These are phyloP conservation scores for Psilopsiagon aurifrons DNA, from an alignment of 2,113 vertebrate species.

Conservation along the genomic window DNA sequence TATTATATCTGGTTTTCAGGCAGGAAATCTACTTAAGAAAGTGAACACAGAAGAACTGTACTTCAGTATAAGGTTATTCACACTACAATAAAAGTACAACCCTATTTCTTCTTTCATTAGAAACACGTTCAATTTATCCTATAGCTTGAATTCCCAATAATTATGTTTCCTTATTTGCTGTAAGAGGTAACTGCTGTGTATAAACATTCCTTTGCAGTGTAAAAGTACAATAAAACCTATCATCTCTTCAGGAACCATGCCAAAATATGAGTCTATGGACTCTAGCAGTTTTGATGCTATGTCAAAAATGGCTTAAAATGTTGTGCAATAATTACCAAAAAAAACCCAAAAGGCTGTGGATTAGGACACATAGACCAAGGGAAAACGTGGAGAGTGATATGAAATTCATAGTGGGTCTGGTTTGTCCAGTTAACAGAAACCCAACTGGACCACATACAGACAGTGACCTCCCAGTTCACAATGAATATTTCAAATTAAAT, in stretches of 20 bases:
- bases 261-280: background rate
- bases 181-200: background rate
- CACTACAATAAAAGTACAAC: background rate
- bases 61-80: background rate
- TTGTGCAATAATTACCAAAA: background rate
- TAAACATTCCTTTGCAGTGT: background rate
- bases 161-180: background rate
- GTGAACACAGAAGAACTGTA: background rate
- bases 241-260: background rate
- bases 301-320: background rate
- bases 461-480: background rate
- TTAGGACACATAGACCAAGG: background rate
- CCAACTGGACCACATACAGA: rapidly evolving
- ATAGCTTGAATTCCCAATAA: background rate
- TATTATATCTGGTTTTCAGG: background rate
- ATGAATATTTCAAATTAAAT: background rate
- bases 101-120: background rate
- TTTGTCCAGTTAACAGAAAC: background rate
- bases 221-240: background rate
- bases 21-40: background rate
- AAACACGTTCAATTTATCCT: background rate
- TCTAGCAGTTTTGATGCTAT: background rate
- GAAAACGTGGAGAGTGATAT: background rate
- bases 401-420: background rate
- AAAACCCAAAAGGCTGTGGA: background rate